Conservation (phyloP, 1,140 invertebrate genomes). For the Triops longicaudatus region DNA sequence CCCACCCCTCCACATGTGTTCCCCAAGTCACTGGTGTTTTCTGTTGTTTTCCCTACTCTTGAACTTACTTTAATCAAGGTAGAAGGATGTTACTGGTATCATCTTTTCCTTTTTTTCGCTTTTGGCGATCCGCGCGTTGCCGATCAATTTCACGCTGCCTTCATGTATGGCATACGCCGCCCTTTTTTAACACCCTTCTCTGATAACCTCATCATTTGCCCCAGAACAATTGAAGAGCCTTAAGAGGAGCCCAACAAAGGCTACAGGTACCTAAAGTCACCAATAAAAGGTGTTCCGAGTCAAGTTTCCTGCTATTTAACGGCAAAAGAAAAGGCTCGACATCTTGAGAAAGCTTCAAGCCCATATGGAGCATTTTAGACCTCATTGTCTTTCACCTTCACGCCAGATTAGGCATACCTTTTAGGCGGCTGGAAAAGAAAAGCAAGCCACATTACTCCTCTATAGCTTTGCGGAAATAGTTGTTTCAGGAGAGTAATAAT, state of each 20-base stretch:
- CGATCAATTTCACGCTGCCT: not conserved
- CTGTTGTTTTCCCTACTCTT: not conserved
- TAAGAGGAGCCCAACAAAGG: not conserved
- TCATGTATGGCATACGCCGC: not conserved
- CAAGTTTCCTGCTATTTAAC: not conserved
- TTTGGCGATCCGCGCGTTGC: not conserved
- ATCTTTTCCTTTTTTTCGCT: not conserved
- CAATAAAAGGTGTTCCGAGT: not conserved
- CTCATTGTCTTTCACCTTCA: not conserved
- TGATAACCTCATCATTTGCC: not conserved
- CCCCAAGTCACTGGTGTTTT: not conserved
- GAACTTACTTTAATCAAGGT: not conserved
- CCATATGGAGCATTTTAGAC: not conserved
- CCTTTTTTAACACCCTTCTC: slow-evolving; percentile 2
- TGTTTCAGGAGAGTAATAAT: not conserved
- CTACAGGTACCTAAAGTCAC: not conserved
- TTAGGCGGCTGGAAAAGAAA: not conserved
- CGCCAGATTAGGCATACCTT: not conserved
- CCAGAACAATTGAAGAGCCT: not conserved
- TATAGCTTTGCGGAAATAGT: not conserved
- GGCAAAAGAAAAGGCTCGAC: not conserved
- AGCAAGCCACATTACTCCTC: not conserved
- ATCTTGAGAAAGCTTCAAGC: not conserved
- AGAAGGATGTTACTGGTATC: not conserved
- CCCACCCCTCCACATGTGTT: not conserved